Conservation (phyloP, 1,140 invertebrate species). For the Mesaphorura yosii region DNA sequence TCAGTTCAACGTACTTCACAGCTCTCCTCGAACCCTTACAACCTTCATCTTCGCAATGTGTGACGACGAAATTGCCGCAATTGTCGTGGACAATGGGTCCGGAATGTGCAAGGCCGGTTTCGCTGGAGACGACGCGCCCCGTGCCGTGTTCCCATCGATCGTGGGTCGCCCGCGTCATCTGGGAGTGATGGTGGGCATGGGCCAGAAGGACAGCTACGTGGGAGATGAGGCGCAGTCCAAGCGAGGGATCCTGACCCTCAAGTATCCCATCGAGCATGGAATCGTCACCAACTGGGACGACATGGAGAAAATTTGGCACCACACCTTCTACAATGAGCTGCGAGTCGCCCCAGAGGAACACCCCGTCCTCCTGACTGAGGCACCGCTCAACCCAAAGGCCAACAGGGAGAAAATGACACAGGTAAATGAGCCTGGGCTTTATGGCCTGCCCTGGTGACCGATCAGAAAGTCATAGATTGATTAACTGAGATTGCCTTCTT, state of each 20-base stretch:
- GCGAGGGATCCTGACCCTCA: constrained; percentile 41
- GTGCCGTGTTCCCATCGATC: constrained; percentile 46
- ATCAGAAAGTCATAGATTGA: neutral
- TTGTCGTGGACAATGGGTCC: constrained; percentile 50
- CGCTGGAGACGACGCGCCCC: constrained; percentile 44
- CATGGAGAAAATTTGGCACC: constrained; percentile 24
- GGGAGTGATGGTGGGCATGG: neutral
- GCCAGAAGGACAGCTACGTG: neutral
- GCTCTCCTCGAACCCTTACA: no score
- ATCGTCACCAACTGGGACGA: constrained; percentile 42
- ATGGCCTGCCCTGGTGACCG: neutral
- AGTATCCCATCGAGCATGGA: constrained; percentile 51
- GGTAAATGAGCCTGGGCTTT: neutral
- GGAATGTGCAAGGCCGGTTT: constrained; percentile 52
- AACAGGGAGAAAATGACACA: constrained; percentile 52
- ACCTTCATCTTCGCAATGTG: constrained; percentile 55
- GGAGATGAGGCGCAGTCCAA: constrained; percentile 10
- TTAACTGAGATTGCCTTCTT: neutral
- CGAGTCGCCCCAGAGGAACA: constrained; percentile 54
- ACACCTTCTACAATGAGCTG: constrained; percentile 32
- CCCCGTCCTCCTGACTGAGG: constrained; percentile 49
- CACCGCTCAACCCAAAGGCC: constrained; percentile 47
- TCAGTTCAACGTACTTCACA: no score
- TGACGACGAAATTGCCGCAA: constrained; percentile 48
- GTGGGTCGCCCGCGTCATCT: constrained; percentile 41